These are phyloP conservation scores for Diachrysia chrysitis DNA, from an alignment of 2,888 invertebrate species.

Conservation along the genomic window DNA sequence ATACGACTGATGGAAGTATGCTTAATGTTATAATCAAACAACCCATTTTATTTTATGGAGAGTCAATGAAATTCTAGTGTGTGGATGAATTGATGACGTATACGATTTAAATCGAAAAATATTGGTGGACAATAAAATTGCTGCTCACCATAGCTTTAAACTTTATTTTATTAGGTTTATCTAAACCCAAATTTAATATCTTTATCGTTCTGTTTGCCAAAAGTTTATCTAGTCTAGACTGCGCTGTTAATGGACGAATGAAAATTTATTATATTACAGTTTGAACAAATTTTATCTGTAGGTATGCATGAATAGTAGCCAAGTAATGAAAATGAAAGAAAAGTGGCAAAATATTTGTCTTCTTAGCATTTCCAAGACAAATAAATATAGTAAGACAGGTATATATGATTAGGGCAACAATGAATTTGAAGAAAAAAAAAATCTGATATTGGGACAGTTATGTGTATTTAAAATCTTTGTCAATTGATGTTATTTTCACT, in stretches of 20 bases:
- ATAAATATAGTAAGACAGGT: neutral
- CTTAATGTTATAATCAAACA: too few species aligned
- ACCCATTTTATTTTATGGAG: neutral
- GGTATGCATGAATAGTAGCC: constrained; percentile 39
- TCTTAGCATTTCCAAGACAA: neutral
- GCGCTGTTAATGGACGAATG: constrained; percentile 24
- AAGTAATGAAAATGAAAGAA: constrained; percentile 14
- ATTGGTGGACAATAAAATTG: neutral
- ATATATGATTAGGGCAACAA: too few species aligned
- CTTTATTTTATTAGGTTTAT: neutral
- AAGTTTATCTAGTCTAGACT: constrained; percentile 46
- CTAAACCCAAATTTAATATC: constrained; percentile 6
- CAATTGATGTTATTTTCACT: too few species aligned
- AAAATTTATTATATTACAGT: constrained; percentile 33
- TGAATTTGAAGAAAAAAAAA: too few species aligned
- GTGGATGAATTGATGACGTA: neutral
- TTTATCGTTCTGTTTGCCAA: constrained; percentile 5
- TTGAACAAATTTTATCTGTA: constrained; percentile 17
- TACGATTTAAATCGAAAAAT: neutral
- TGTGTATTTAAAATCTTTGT: too few species aligned
- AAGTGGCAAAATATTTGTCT: neutral
- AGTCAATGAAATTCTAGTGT: neutral
- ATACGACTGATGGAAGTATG: too few species aligned
- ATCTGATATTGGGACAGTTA: too few species aligned
- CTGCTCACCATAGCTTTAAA: neutral